A percentile compares a stretch with the other conserved stretches of the same genome.
Evolutionary conservation across 2,888 invertebrate species (phyloP).

Genomic region (Mayetiola destructor): DNA sequence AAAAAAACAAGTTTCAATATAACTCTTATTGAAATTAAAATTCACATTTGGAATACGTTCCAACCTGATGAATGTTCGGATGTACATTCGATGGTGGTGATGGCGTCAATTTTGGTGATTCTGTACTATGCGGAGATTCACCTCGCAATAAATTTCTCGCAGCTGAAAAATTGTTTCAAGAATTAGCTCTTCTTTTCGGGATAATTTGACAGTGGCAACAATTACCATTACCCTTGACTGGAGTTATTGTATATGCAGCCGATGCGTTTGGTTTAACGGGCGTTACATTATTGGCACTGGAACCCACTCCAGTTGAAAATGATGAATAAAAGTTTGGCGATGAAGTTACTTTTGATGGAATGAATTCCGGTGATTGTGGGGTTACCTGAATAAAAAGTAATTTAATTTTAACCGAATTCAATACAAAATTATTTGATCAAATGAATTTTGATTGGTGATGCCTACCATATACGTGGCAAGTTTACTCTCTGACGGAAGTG

Average conservation of each 20-base stretch:
- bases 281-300: conserved; percentile 27
- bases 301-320: conserved; percentile 31
- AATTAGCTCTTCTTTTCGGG: too few species aligned
- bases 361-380: conserved; percentile 40
- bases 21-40: conserved; percentile 17
- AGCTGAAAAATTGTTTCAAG: not conserved
- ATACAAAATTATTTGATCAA: conserved; percentile 14
- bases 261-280: conserved; percentile 13
- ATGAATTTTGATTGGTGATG: not conserved
- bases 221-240: conserved; percentile 12
- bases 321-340: conserved; percentile 32
- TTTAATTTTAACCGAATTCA: not conserved
- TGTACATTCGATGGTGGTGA: conserved; percentile 34
- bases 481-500: conserved; percentile 68
- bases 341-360: conserved; percentile 36
- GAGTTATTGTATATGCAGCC: conserved; percentile 19
- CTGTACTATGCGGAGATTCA: conserved; percentile 31
- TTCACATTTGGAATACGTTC: conserved; percentile 14
- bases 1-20: conserved; percentile 20
- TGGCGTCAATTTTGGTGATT: conserved; percentile 37
- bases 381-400: conserved; percentile 33
- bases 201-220: too few species aligned
- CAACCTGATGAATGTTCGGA: conserved; percentile 33
- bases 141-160: conserved; percentile 17
- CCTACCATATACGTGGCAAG: conserved; percentile 71